Evolutionary conservation across 2,113 vertebrate genomes (phyloP).

Genomic region (Leucosticte australis): DNA sequence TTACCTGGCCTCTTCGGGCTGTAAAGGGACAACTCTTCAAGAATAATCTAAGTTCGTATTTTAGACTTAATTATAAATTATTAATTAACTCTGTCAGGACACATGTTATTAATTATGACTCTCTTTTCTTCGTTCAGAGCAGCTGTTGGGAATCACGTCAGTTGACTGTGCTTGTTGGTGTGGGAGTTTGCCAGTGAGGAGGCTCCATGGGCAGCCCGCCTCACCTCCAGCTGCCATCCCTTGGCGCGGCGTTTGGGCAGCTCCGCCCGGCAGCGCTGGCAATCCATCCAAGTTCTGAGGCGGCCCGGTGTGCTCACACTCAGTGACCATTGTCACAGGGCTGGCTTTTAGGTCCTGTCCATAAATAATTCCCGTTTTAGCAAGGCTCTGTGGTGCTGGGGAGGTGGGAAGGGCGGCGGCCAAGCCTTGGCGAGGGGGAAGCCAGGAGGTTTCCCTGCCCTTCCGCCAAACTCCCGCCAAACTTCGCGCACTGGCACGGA

Average conservation of each 20-base stretch:
- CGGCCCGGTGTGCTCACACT: not conserved
- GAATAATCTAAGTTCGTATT: constrained; percentile 68
- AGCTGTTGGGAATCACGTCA: constrained; percentile 71
- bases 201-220: not conserved
- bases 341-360: not conserved
- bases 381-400: not conserved
- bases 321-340: fast-evolving
- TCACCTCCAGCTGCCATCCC: not conserved
- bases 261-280: not conserved
- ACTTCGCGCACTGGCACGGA: not conserved
- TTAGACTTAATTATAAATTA: constrained; percentile 79
- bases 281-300: fast-evolving
- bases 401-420: constrained; percentile 22
- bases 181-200: constrained; percentile 14
- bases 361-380: not conserved
- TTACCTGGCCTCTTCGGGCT: constrained; percentile 17
- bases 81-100: constrained; percentile 78
- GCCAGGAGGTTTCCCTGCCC: not conserved
- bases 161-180: constrained; percentile 37
- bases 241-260: not conserved
- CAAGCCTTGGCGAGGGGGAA: not conserved
- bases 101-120: constrained; percentile 79
- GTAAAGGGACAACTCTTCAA: constrained; percentile 60
- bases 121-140: constrained; percentile 68
- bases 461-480: constrained; percentile 26